Evolutionary conservation across 2,888 invertebrate genomes (phyloP), one percentile per base, ranked within the genome.

Genomic region (Drosophila buzzatii): DNA sequence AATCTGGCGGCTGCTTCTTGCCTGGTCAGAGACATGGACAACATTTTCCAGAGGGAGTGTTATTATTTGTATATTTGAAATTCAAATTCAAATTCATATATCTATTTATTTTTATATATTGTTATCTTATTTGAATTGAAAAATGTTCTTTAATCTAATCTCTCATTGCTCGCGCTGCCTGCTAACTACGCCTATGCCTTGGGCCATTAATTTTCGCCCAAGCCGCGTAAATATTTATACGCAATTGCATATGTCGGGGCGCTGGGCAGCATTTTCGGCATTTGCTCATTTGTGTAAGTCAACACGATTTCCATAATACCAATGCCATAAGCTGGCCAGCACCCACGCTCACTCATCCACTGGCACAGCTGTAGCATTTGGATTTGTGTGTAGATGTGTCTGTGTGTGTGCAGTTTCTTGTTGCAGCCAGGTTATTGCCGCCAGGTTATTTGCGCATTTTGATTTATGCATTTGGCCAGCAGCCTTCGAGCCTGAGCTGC

Each of bases 301-400:
- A 89, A 86, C 86, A 89, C 60, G 80, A 89, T 88, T 87, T 85
- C 81, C 85, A 86, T 87, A 86, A 86, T 82, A 72, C 68, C 70
- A 49, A 52, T 65, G 76, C 68, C 61, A 69, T 55, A 69, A 47
- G 73, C 56, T 16, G 16, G 33, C 7, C 62, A 20, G 5, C 49
- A 23, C 33, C 49, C 39, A 12, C 7, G 20, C 4, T 12, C 16
- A 7, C 9, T 23, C 16, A 33, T 7, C 14, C 18, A n/a, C n/a
- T 49, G 41, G 37, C 76, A 16, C 77, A 76, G 73, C 73, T 76
- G 85, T 4, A 45, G 65, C 70, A 55, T 56, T 75, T 60, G 62
- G 56, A 71, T 63, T 76, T 59, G 44, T 12, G 33, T 39, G 23
- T 20, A 23, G 20, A 20, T 20, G 23, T 9, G 20, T 23, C 23